These are phyloP conservation scores for Clostera curtula DNA, from an alignment of 2,888 invertebrate species.

Conservation along the genomic window DNA sequence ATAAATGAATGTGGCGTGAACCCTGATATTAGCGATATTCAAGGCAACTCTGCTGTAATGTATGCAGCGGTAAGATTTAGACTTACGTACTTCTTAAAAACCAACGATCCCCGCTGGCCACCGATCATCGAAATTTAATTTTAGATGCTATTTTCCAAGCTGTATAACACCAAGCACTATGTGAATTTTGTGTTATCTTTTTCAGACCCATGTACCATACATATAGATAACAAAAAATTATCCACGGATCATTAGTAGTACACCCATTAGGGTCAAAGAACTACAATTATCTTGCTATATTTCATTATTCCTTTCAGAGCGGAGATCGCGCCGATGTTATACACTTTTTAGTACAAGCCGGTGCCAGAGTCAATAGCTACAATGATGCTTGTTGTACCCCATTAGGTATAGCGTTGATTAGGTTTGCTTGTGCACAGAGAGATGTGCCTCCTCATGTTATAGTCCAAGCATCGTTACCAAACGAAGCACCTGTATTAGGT, in stretches of 20 bases:
- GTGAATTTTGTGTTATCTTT: too few relatives aligned
- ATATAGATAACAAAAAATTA: too few relatives aligned
- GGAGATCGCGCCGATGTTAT: conserved; percentile 46
- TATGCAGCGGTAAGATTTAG: conserved; percentile 62
- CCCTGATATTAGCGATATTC: conserved; percentile 65
- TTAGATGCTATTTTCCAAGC: too few relatives aligned
- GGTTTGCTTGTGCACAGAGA: conserved; percentile 39
- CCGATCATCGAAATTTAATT: background rate
- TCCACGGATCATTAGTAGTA: too few relatives aligned
- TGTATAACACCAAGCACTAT: too few relatives aligned
- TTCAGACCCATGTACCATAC: too few relatives aligned
- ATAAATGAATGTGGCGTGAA: conserved; percentile 50
- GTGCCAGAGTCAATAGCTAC: conserved; percentile 59
- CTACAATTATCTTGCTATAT: too few relatives aligned
- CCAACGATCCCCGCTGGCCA: background rate
- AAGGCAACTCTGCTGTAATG: conserved; percentile 72
- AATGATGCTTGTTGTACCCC: conserved; percentile 75
- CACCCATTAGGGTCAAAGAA: too few relatives aligned
- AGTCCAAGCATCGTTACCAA: conserved; percentile 37
- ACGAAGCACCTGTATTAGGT: conserved; percentile 19
- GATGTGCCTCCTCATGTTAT: conserved; percentile 31
- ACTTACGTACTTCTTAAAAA: background rate
- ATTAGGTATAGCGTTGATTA: conserved; percentile 52
- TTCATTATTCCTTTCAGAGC: too few relatives aligned
- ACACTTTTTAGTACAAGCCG: conserved; percentile 63